Percentiles rank a stretch among this genome's conserved stretches.
phyloP scores from a whole-genome alignment of 2,113 vertebrate genomes.

The Prunella fulvescens region DNA sequence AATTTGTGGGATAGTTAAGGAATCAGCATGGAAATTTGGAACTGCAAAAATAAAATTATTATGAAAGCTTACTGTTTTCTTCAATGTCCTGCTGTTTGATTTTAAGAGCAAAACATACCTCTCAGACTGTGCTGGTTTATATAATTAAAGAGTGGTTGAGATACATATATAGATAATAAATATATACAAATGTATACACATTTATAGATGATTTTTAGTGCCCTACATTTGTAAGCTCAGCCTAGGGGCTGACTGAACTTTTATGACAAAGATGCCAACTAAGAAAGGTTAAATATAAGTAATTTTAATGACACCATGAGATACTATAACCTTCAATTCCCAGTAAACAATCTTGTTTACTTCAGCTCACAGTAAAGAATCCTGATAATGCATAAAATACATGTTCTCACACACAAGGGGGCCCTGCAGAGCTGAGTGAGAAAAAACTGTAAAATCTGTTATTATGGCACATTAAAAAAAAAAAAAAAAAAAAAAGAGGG shows the following conservation, averaged over 20 bases:
- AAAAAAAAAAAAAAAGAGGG: not conserved
- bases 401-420: not conserved
- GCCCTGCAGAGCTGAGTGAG: not conserved
- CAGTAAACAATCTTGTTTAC: not conserved
- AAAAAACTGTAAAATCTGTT: not conserved
- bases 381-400: not conserved
- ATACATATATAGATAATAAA: not conserved
- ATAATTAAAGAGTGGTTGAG: not conserved
- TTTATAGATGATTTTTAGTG: not conserved
- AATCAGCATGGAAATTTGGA: not conserved
- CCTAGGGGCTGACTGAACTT: not conserved
- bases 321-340: not conserved
- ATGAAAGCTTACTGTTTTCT: not conserved
- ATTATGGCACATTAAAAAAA: not conserved
- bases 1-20: not conserved
- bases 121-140: not conserved
- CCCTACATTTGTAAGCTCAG: not conserved
- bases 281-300: not conserved
- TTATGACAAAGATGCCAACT: not conserved
- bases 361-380: not conserved
- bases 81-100: not conserved
- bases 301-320: not conserved
- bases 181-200: accelerated
- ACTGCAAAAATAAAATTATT: not conserved
- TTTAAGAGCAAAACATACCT: not conserved